Conservation (phyloP, 2,113 vertebrate species). For the Chlorocebus sabaeus region DNA sequence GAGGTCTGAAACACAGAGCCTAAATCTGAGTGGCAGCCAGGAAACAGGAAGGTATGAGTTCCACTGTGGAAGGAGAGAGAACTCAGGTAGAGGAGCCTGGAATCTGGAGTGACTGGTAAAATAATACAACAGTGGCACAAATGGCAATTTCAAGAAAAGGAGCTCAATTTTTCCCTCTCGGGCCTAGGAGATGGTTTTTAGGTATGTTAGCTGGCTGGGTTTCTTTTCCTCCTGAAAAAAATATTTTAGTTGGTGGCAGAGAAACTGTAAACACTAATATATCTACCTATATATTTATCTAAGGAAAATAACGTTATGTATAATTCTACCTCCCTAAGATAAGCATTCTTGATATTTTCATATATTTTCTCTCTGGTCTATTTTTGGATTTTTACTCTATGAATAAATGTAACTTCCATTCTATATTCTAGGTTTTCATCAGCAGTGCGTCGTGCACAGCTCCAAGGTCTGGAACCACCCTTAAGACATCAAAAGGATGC, state of each 20-base stretch:
- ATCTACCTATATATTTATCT: neutral
- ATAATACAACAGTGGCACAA: neutral
- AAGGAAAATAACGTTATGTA: neutral
- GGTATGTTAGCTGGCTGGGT: neutral
- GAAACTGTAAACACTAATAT: neutral
- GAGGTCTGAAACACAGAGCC: no score
- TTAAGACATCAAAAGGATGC: neutral
- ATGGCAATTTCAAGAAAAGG: neutral
- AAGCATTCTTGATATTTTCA: neutral
- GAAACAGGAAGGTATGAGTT: accelerated
- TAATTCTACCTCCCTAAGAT: neutral
- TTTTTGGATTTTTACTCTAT: no score
- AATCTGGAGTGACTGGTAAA: neutral
- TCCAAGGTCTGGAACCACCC: neutral
- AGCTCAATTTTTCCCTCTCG: neutral
- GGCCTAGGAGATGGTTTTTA: neutral
- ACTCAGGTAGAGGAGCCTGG: accelerated
- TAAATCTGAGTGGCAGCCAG: accelerated
- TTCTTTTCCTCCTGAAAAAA: neutral
- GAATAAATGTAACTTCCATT: neutral
- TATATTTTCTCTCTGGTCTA: neutral
- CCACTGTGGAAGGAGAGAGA: neutral
- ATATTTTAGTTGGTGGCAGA: neutral
- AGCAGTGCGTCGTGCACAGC: accelerated
- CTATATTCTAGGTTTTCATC: accelerated